Base-by-base conservation (phyloP, 2,888 invertebrate species). In the Incurvaria masculella region DNA sequence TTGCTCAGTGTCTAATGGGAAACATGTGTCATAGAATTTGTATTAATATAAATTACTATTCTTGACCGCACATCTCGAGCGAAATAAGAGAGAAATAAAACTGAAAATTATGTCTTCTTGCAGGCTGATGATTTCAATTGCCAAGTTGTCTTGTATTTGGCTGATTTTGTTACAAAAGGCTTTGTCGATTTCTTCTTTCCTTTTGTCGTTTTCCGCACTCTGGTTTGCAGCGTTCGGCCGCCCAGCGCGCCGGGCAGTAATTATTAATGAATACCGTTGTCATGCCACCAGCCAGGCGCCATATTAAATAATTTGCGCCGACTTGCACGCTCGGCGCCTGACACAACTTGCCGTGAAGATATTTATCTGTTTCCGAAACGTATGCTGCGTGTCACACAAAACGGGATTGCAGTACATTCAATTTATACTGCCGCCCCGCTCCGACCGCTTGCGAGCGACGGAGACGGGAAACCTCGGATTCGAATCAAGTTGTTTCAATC, bases 381-480 rank as follows among this genome's bases (percentile, higher is more conserved):
- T 65, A 61, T 69, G 70, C 68, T 65, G 68, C 64, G 63, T 67
- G 71, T 72, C 70, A 70, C 70, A 72, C 68, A 55, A 62, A 69
- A 71, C 69, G 66, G 70, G 62, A 71, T 64, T 60, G 59, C 59
- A n/a, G 33, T 65, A 65, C 64, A 63, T 62, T 68, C 59, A 66
- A 65, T 63, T 71, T 71, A 69, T 55, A 64, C 61, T 57, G 55
- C 50, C 55, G 53, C 51, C 49, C 55, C 49, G 67, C 68, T 64
- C 65, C 53, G 59, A 69, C 63, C 53, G 57, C 60, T 54, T 65
- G 58, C 51, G 53, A 50, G 52, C 55, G 51, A 55, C 52, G 66
- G 66, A 69, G 54, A 65, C 60, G 63, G 69, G 69, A 54, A 60
- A 59, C 56, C 49, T 48, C 52, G 33, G 14, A 33, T 14, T 4